Evolutionary conservation across 2,888 invertebrate species (phyloP), one percentile per base, ranked within the genome.

Genomic region (Notodonta dromedarius): DNA sequence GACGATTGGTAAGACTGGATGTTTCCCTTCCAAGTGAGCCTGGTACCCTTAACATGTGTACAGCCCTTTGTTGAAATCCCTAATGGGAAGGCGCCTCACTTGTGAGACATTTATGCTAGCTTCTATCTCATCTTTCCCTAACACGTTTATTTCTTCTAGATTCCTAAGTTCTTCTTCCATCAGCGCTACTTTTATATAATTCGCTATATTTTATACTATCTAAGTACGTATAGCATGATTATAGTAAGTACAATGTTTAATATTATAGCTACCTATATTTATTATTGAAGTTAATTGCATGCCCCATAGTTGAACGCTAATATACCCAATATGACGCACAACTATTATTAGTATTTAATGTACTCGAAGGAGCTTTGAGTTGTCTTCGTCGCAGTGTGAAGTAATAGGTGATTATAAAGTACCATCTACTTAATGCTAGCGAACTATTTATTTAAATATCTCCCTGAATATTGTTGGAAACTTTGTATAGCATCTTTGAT

Each of bases 1-100:
- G 88, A 83, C 79, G 78, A 86, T 87, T 89, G 88, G 87, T 87
- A 85, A 89, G 80, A 85, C 77, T 89, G 83, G 80, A 84, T 87
- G 85, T 88, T 82, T 83, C 82, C 85, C 84, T 86, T 88, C 86
- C 88, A 88, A 90, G 89, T 89, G 88, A 90, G 90, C 88, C 85
- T 87, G 80, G 82, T 75, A 83, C 82, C 83, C 80, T 81, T 78
- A 84, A 79, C 80, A 76, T 82, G 70, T 84, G 72, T 85, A 79
- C 78, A 82, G 79, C 79, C 79, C 79, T 82, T 76, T 76, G 81
- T 73, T 72, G 71, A 82, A 80, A 84, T 78, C 79, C 84, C 86
- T 82, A 76, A 82, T 79, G 69, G 85, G 83, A 90, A 90, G 93
- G 93, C 93, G 93, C 93, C 92, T 93, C 93, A 93, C 93, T 93